phyloP scores from a whole-genome alignment of 2,888 invertebrate genomes.

The Melipona bicolor region DNA sequence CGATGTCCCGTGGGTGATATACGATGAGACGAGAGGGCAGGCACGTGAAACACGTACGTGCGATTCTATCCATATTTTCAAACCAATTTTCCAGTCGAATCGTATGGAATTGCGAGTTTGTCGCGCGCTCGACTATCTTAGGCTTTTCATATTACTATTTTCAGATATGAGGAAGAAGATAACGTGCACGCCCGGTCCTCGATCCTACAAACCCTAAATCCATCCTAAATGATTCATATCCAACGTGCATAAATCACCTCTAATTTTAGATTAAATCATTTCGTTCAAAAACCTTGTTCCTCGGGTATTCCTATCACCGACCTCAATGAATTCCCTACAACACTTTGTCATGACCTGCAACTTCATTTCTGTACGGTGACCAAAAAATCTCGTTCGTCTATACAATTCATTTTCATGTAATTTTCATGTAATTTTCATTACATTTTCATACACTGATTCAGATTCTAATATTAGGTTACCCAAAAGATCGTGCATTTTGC shows the following conservation, averaged over 20 bases:
- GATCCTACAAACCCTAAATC: slow-evolving; percentile 52
- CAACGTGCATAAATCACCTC: slow-evolving; percentile 48
- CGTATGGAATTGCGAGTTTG: slow-evolving; percentile 7
- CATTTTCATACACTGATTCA: too few species aligned
- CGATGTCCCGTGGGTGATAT: background rate
- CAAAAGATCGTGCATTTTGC: too few species aligned
- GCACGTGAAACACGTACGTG: background rate
- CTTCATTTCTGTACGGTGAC: too few species aligned
- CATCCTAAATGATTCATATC: slow-evolving; percentile 59
- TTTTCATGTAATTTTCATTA: too few species aligned
- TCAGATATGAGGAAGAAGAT: slow-evolving; percentile 42
- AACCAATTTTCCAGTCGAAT: slow-evolving; percentile 6
- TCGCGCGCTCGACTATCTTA: slow-evolving; percentile 9
- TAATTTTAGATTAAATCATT: slow-evolving; percentile 53
- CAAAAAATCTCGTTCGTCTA: too few species aligned
- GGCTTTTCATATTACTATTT: slow-evolving; percentile 51
- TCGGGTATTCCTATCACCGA: background rate
- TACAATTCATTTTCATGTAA: too few species aligned
- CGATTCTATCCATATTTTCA: slow-evolving; percentile 9
- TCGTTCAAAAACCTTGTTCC: slow-evolving; percentile 38
- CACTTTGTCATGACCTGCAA: too few species aligned
- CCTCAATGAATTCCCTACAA: background rate
- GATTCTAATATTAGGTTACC: too few species aligned
- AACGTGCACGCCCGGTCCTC: slow-evolving; percentile 37
- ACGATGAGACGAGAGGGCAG: background rate